Evolutionary conservation across 2,797 vertebrate genomes (phyloP).

Genomic region (Malurus leucopterus): DNA sequence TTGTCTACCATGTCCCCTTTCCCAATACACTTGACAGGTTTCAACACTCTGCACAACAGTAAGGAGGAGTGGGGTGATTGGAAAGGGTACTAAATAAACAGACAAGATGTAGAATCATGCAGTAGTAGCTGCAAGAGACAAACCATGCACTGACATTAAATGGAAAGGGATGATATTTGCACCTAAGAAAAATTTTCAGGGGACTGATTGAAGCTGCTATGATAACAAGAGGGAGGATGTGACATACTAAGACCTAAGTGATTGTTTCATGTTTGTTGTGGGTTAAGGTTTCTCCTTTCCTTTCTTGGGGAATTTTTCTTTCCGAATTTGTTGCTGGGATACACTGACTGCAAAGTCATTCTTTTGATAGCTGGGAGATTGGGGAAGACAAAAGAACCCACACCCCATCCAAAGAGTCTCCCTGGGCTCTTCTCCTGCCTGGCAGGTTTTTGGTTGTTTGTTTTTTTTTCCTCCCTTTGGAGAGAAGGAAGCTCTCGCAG

Average conservation of each 20-base stretch:
- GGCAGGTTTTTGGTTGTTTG: no score
- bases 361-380: no score
- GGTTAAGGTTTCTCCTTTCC: no score
- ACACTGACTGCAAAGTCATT: no score
- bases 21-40: neutral
- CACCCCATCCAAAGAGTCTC: no score
- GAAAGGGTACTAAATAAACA: neutral
- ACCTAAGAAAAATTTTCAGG: slow-evolving; percentile 31
- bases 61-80: neutral
- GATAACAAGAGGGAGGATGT: slow-evolving; percentile 71
- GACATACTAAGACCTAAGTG: slow-evolving; percentile 60
- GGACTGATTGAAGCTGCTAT: slow-evolving; percentile 76
- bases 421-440: no score
- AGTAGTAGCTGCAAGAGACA: neutral
- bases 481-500: no score
- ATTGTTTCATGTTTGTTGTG: neutral
- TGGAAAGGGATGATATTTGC: slow-evolving; percentile 22
- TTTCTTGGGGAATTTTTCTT: no score
- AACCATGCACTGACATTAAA: neutral
- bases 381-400: no score
- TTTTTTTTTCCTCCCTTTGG: no score
- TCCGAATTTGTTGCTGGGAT: no score
- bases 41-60: neutral
- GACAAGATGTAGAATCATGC: neutral
- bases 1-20: neutral